Base-by-base conservation (phyloP, 2,797 vertebrate genomes). In the Limosa lapponica region DNA sequence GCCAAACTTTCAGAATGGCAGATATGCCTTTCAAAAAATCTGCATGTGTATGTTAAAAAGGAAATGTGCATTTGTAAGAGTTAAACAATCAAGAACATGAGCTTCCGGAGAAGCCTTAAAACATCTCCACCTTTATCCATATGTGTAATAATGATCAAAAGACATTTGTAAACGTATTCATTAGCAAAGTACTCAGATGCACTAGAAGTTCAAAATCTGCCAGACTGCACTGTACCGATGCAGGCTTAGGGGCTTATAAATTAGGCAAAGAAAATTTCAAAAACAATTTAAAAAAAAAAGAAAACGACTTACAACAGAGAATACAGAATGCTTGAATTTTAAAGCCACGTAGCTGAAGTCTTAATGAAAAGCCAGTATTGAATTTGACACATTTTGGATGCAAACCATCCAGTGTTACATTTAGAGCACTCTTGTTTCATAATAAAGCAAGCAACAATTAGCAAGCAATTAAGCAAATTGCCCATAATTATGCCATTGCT, bases 401-500 rank as follows among this genome's bases (percentile, higher is more conserved):
- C 96, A 86, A 97, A 94, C 97, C 90, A 95, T 95, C 88, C 94
- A 96, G 92, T 72, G 82, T 92, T 97, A 87, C 92, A 96, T 96
- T 97, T 88, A 97, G 92, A 91, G 94, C 80, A 94, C 91, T 95
- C 96, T 97, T 97, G 95, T 96, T 97, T 96, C 96, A 95, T 97
- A 96, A 97, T 93, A 97, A 96, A 96, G 96, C 95, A 96, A 95
- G 96, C 96, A 95, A 97, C 95, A 96, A 98, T 98, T 97, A 96
- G 95, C 85, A 96, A 96, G 98, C 96, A 96, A 97, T 97, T 97
- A 98, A 97, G 96, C 94, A 98, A 97, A 97, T 97, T 97, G 95
- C 97, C 97, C 96, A 94, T 98, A 98, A 98, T 97, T 97, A 97
- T 97, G 97, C 97, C 96, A 97, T 96, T 96, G 96, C 97, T 96